A percentile compares a stretch with the other conserved stretches of the same genome.
phyloP scores from a whole-genome alignment of 2,797 vertebrate genomes.

The Paramormyrops hopkinsi region DNA sequence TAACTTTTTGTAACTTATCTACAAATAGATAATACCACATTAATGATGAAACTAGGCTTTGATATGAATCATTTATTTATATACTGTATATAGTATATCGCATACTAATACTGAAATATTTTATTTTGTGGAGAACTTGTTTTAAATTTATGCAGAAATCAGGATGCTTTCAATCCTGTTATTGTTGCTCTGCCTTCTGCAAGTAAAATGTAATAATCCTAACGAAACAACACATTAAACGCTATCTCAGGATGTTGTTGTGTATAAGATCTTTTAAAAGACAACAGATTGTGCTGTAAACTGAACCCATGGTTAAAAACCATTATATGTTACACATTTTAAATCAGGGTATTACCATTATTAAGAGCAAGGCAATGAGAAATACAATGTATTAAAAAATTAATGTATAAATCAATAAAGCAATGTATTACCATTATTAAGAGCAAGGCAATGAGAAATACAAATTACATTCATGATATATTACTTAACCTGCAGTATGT shows the following conservation, averaged over 20 bases:
- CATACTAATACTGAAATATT: neutral
- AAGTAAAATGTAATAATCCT: neutral
- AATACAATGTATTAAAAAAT: too few species aligned
- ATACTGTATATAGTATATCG: neutral
- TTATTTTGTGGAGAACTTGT: neutral
- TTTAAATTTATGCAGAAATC: neutral
- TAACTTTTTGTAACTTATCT: neutral
- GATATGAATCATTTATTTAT: constrained; percentile 3
- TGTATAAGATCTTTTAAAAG: neutral
- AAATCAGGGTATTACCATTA: neutral
- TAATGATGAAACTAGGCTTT: neutral
- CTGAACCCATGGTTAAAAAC: neutral
- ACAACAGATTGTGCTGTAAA: neutral
- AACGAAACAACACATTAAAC: neutral
- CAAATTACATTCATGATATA: neutral
- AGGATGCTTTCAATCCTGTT: neutral
- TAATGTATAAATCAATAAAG: too few species aligned
- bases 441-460: neutral
- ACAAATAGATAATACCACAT: neutral
- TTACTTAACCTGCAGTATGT: neutral
- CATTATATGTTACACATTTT: neutral
- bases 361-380: neutral
- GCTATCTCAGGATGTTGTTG: neutral
- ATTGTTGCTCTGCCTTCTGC: neutral
- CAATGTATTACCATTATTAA: neutral